Conservation (phyloP, 2,888 invertebrate genomes). For the Drosophila mulleri region DNA sequence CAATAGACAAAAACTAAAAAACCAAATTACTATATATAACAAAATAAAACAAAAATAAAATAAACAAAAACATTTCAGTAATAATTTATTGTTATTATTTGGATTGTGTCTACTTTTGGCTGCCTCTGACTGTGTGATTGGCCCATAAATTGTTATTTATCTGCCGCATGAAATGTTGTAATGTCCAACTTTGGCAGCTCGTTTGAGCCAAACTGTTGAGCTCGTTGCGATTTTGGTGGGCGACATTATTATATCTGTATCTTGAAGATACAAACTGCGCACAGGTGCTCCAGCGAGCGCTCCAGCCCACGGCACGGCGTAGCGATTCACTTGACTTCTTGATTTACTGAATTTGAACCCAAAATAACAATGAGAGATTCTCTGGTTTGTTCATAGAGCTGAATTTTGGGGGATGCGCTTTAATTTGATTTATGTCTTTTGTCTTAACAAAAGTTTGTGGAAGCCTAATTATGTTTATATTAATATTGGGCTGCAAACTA, state of each 20-base stretch:
- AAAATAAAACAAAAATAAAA: conserved; percentile 3
- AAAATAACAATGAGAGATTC: conserved; percentile 4
- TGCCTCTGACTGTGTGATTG: conserved; percentile 48
- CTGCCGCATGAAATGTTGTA: conserved; percentile 60
- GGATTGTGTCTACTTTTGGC: conserved; percentile 37
- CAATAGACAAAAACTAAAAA: conserved; percentile 29
- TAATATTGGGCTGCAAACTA: not conserved
- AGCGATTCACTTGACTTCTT: conserved; percentile 18
- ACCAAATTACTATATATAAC: not conserved
- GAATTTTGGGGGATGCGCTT: not conserved
- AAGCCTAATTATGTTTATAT: not conserved
- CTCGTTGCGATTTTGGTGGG: conserved; percentile 33
- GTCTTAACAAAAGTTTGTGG: not conserved
- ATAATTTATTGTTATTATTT: conserved; percentile 69
- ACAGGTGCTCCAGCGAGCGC: conserved; percentile 29
- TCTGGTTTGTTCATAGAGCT: not conserved
- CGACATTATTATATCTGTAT: conserved; percentile 33
- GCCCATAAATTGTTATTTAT: conserved; percentile 66
- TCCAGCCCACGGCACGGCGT: conserved; percentile 7
- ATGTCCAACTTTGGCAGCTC: conserved; percentile 64
- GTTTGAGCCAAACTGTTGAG: conserved; percentile 48
- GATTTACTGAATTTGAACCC: conserved; percentile 20
- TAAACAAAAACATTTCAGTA: conserved; percentile 18
- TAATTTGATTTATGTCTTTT: not conserved
- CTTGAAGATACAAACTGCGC: conserved; percentile 24